A percentile compares a stretch with the other conserved stretches of the same genome.
These are phyloP conservation scores for Gymnorhina tibicen DNA, from an alignment of 2,113 vertebrate genomes.

Conservation along the genomic window DNA sequence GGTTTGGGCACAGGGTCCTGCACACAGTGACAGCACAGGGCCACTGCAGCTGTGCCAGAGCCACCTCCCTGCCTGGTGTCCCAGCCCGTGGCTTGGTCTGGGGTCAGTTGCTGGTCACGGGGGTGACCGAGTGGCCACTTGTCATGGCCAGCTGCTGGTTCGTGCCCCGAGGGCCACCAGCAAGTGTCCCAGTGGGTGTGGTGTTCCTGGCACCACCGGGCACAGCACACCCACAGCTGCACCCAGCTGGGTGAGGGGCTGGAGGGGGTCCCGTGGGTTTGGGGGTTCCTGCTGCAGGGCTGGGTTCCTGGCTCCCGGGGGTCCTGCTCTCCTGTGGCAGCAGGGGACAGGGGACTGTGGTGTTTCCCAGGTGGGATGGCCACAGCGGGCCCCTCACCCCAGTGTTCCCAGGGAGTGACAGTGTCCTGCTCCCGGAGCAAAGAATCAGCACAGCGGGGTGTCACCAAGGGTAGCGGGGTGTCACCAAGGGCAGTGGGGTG, in stretches of 20 bases:
- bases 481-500: background rate
- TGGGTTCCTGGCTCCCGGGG: accelerated
- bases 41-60: background rate
- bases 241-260: background rate
- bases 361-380: background rate
- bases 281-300: accelerated
- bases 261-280: accelerated
- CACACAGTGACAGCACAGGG: accelerated
- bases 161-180: background rate
- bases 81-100: accelerated
- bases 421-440: background rate
- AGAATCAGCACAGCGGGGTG: accelerated
- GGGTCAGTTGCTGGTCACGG: accelerated
- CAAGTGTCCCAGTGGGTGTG: background rate
- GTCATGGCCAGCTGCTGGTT: accelerated
- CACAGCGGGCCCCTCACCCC: accelerated
- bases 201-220: background rate
- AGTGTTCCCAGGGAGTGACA: background rate
- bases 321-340: background rate
- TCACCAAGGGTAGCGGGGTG: background rate
- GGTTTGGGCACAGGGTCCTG: background rate
- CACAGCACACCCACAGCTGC: background rate
- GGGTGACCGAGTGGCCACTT: background rate
- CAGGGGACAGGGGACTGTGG: background rate
- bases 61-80: background rate